phyloP scores from a whole-genome alignment of 2,113 vertebrate genomes.

The Phalacrocorax brasilianus region DNA sequence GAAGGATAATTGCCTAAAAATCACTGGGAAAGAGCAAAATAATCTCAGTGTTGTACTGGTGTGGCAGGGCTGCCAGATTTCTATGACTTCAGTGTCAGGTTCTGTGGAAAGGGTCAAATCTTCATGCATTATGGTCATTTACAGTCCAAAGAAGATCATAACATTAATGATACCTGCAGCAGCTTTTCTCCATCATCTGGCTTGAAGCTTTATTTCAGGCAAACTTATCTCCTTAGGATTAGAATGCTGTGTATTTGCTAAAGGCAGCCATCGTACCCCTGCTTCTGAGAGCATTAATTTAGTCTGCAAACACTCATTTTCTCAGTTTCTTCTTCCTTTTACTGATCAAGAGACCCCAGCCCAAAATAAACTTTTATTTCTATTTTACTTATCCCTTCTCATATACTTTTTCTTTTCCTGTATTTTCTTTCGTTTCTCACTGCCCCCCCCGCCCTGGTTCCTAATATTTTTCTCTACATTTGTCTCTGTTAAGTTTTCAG shows the following conservation, averaged over 20 bases:
- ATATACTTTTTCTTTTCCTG: not conserved
- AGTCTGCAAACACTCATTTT: rapidly evolving
- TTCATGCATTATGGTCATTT: not conserved
- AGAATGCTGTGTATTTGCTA: not conserved
- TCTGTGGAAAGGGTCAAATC: not conserved
- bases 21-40: not conserved
- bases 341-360: not conserved
- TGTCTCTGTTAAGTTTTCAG: not conserved
- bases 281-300: not conserved
- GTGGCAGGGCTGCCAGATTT: not conserved
- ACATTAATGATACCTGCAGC: not conserved
- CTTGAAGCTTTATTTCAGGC: not conserved
- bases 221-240: not conserved
- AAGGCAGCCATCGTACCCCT: rapidly evolving
- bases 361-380: not conserved
- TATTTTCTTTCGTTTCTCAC: not conserved
- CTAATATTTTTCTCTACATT: not conserved
- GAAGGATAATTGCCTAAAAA: not conserved
- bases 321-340: not conserved
- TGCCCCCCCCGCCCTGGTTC: rapidly evolving
- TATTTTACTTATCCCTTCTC: not conserved
- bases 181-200: not conserved
- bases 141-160: not conserved
- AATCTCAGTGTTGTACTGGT: not conserved
- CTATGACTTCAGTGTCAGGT: not conserved